Percentiles rank a stretch among this genome's conserved stretches.
Evolutionary conservation across 1,140 invertebrate genomes (phyloP).

Genomic region (Drosophila obscura): DNA sequence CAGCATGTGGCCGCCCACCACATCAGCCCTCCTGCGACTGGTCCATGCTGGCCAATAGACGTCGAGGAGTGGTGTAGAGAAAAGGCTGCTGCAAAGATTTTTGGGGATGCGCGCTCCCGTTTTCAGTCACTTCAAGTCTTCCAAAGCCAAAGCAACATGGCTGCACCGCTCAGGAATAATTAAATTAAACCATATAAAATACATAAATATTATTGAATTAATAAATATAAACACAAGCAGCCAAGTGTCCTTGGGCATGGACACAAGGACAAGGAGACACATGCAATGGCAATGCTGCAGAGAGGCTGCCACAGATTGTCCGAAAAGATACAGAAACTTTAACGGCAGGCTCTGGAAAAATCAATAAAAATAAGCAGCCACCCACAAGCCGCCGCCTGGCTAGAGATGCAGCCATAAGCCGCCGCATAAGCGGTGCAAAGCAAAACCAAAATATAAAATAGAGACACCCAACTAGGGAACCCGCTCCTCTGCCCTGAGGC

Average conservation of each 20-base stretch:
- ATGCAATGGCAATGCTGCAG: slow-evolving; percentile 5
- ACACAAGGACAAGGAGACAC: slow-evolving; percentile 1
- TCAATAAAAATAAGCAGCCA: slow-evolving; percentile 47
- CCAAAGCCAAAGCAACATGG: slow-evolving; percentile 66
- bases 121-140: slow-evolving; percentile 77
- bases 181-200: slow-evolving; percentile 21
- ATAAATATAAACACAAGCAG: background rate
- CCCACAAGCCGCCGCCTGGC: background rate
- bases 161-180: slow-evolving; percentile 57
- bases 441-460: slow-evolving; percentile 7
- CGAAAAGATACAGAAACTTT: background rate
- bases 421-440: slow-evolving; percentile 23
- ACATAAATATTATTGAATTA: slow-evolving; percentile 16
- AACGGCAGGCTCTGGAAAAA: slow-evolving; percentile 47
- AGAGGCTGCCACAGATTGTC: background rate
- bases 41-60: slow-evolving; percentile 47
- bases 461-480: background rate
- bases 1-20: slow-evolving; percentile 41
- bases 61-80: slow-evolving; percentile 56
- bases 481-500: background rate
- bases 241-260: slow-evolving; percentile 28
- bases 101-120: slow-evolving; percentile 25
- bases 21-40: background rate
- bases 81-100: slow-evolving; percentile 74
- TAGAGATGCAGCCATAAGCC: slow-evolving; percentile 1